Conservation (phyloP, 1,140 invertebrate species). For the Neodiprion fabricii region DNA sequence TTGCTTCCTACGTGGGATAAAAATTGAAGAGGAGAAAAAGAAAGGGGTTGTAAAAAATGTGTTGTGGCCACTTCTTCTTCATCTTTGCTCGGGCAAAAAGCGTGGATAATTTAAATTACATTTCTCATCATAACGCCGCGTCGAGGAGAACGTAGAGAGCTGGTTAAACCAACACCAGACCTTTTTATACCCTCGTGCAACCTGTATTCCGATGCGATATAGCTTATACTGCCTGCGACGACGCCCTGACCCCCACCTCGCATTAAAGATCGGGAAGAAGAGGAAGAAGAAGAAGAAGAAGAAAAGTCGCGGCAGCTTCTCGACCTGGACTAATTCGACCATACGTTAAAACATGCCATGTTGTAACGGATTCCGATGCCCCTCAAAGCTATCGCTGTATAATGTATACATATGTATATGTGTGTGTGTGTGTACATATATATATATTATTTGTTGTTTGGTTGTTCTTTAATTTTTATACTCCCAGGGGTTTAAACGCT, state of each 20-base stretch:
- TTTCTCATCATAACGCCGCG: slow-evolving; percentile 49
- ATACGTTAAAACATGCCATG: too few species aligned
- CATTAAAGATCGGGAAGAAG: slow-evolving; percentile 1
- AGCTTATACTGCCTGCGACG: slow-evolving; percentile 6
- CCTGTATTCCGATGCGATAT: slow-evolving; percentile 21
- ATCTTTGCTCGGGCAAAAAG: slow-evolving; percentile 38
- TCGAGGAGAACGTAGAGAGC: slow-evolving; percentile 17
- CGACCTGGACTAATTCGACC: too few species aligned
- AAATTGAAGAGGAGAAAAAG: not conserved
- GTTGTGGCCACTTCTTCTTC: not conserved
- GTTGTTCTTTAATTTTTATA: too few species aligned
- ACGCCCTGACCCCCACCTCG: not conserved
- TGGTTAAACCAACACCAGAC: slow-evolving; percentile 45
- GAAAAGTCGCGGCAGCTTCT: too few species aligned
- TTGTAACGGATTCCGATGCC: too few species aligned
- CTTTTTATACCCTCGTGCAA: slow-evolving; percentile 34
- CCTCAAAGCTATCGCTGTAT: too few species aligned
- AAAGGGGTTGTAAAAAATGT: not conserved
- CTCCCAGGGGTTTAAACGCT: too few species aligned
- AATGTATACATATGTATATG: too few species aligned
- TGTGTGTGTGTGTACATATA: too few species aligned
- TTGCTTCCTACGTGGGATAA: slow-evolving; percentile 35
- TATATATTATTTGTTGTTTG: too few species aligned
- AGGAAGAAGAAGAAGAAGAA: slow-evolving; percentile 1
- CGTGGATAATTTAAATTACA: slow-evolving; percentile 59